Percentiles rank a stretch among this genome's conserved stretches.
phyloP scores from a whole-genome alignment of 2,888 invertebrate species.

The Drosophila kuntzei region DNA sequence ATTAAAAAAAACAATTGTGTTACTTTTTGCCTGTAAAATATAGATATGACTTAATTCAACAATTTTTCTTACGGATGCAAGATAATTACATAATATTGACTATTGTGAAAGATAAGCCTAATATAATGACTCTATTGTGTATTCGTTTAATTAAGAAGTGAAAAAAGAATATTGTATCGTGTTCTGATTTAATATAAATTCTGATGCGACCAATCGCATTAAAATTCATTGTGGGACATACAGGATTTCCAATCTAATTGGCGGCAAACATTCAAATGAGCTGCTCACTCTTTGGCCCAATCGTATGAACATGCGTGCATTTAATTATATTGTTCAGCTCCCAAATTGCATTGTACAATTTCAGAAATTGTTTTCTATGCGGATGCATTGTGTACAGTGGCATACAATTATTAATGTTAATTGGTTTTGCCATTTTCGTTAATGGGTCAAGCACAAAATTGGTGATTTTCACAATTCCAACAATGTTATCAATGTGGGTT shows the following conservation, averaged over 20 bases:
- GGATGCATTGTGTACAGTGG: conserved; percentile 3
- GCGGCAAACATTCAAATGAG: conserved; percentile 10
- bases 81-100: not conserved
- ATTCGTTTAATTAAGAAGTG: not conserved
- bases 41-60: not conserved
- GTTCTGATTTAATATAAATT: not conserved
- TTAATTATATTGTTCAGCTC: conserved; percentile 2
- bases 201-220: conserved; percentile 7
- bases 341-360: conserved; percentile 13
- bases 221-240: conserved; percentile 18
- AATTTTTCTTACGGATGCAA: not conserved
- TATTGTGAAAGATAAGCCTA: not conserved
- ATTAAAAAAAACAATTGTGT: not conserved
- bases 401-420: conserved; percentile 37
- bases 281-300: not conserved
- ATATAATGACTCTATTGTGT: not conserved
- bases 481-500: conserved; percentile 4
- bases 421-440: conserved; percentile 29
- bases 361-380: conserved; percentile 1
- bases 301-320: not conserved
- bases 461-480: not conserved
- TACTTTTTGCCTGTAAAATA: not conserved
- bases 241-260: conserved; percentile 32
- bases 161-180: not conserved
- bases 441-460: not conserved